Evolutionary conservation across 2,797 vertebrate genomes (phyloP), one percentile per base, ranked within the genome.

Genomic region (Phataginus tetradactyla): DNA sequence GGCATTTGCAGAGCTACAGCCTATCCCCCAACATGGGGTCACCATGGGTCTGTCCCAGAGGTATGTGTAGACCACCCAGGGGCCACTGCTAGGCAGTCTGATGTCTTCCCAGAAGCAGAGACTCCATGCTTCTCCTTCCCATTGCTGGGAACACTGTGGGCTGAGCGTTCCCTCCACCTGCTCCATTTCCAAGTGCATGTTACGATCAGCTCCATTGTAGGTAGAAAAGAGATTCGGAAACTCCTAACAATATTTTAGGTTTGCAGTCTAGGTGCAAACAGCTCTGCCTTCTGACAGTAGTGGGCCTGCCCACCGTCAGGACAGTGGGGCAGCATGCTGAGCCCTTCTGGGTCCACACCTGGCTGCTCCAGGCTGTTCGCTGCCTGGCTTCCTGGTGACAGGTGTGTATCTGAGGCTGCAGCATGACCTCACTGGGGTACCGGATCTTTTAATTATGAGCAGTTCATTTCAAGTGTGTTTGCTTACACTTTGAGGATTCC

Each of bases 301-400:
- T 5, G 2, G 37, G 39, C n/a, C 17, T 1, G 15, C 55, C 12
- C 9, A 7, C 4, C 25, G 13, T 13, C 3, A 11, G 74, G 21
- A n/a, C 1, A 6, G 21, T 12, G 34, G 57, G 9, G 10, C 5
- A 0, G 6, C 15, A 11, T 45, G 1, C 20, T 14, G 29, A 45
- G 55, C 27, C 9, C 0, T 17, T 11, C 4, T 42, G n/a, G 29
- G 18, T 0, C 9, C 4, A 13, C 53, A 45, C 15, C 3, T 1
- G 0, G 37, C 39, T 12, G 0, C 27, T 13, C 4, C 8, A 4
- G 18, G 18, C 64, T 15, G 64, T 4, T 53, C 1, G 3, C 18
- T 29, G 21, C 27, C 23, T 0, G 1, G n/a, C 61, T n/a, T 5
- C 0, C 0, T 0, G 57, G 64, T 45, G 45, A 45, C 45, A 45